Evolutionary conservation across 2,888 invertebrate species (phyloP).

Genomic region (Gandaritis pyraliata): DNA sequence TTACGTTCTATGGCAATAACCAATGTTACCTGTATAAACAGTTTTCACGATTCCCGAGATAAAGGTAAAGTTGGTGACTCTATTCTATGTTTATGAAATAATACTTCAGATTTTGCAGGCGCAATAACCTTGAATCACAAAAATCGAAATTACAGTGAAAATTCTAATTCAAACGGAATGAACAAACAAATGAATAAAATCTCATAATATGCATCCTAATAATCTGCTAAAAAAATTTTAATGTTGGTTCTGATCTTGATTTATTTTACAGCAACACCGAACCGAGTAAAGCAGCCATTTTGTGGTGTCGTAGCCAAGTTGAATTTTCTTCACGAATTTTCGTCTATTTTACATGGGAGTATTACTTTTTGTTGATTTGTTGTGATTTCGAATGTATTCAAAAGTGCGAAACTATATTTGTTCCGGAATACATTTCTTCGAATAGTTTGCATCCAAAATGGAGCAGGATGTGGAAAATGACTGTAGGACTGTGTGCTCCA

Average conservation of each 20-base stretch:
- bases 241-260: no score
- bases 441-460: slow-evolving; percentile 58
- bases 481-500: slow-evolving; percentile 65
- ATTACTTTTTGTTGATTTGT: slow-evolving; percentile 83
- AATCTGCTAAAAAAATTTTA: no score
- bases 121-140: no score
- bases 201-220: no score
- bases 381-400: slow-evolving; percentile 67
- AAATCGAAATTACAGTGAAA: no score
- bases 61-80: neutral
- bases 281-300: slow-evolving; percentile 81
- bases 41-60: neutral
- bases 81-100: no score
- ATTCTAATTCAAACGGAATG: no score
- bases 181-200: no score
- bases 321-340: slow-evolving; percentile 70
- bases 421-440: slow-evolving; percentile 45
- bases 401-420: slow-evolving; percentile 46
- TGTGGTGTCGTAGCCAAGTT: slow-evolving; percentile 78
- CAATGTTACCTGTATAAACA: neutral
- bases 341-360: slow-evolving; percentile 84
- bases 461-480: slow-evolving; percentile 73
- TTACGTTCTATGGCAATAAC: neutral
- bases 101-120: no score
- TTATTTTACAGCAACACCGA: slow-evolving; percentile 61